Base-by-base conservation (phyloP, 30 jellyfish, hydroid and myxozoan genomes). In the Aurelia coerulea region DNA sequence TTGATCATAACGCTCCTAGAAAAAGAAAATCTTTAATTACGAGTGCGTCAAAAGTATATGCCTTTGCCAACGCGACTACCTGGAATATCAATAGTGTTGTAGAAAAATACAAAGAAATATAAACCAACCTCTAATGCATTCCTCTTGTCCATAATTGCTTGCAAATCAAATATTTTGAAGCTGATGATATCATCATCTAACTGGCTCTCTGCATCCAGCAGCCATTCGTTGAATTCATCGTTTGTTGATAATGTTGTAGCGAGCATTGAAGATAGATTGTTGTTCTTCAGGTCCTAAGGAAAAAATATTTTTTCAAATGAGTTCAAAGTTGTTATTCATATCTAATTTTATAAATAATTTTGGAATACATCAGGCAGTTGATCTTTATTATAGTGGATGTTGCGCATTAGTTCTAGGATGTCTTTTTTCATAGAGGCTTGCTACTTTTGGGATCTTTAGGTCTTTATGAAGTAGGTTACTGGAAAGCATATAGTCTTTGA, bases 61-160 rank as follows among this genome's bases (percentile, higher is more conserved):
- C 19, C 37, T 14, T 14, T 33, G 18, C 62, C 7, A 67, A 39
- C 51, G 51, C 6, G 51, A 39, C 51, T 39, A 39, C 51, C 51
- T 39, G 51, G 51, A 39, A 37, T 23, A 39, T 39, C 51, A 2
- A 39, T 39, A 39, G 51, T 39, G 51, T 9, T 39, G 51, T 0
- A 52, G 39, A 12, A 60, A 1, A 2, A 19, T 11, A 59, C 2
- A 79, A 6, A 11, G 0, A 41, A 37, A 71, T 41, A 37, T 15
- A 29, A 53, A 6, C 76, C 54, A 34, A 90, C 97, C 85, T 83
- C 95, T 4, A 90, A 49, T 4, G 62, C 85, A 1, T 54, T 84
- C 67, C 88, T 81, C 49, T 68, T 90, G n/a, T 90, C 97, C 80
- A 83, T 53, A 60, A 90, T 42, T 14, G 79, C 84, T 62, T 90